phyloP scores from a whole-genome alignment of 1,140 invertebrate genomes.

The Whitmania pigra region DNA sequence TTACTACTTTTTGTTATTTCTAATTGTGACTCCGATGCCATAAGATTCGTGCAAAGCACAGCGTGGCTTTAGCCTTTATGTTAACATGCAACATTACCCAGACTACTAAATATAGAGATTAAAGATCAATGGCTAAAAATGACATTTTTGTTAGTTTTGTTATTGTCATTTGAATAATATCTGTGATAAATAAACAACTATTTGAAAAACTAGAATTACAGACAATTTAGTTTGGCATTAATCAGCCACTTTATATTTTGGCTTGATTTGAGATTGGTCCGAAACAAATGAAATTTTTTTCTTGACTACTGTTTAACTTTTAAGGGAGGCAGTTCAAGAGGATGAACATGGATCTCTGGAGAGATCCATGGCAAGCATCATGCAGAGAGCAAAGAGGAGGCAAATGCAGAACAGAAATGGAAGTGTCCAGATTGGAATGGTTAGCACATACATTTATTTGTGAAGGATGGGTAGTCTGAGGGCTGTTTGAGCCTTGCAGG shows the following conservation, averaged over 20 bases:
- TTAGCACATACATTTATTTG: constrained; percentile 22
- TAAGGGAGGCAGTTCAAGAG: constrained; percentile 88
- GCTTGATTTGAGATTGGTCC: too few relatives aligned
- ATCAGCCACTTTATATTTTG: too few relatives aligned
- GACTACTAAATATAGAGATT: neutral
- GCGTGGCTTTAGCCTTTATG: neutral
- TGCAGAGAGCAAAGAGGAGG: constrained; percentile 71
- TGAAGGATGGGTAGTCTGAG: too few relatives aligned
- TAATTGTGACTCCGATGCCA: neutral
- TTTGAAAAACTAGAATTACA: too few relatives aligned
- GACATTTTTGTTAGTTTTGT: neutral
- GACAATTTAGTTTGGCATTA: too few relatives aligned
- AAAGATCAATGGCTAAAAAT: neutral
- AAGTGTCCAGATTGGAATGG: constrained; percentile 72
- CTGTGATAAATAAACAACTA: too few relatives aligned
- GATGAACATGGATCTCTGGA: constrained; percentile 82
- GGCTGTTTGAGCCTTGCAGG: too few relatives aligned
- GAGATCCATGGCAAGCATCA: constrained; percentile 72
- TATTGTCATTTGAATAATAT: too few relatives aligned
- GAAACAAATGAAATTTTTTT: neutral
- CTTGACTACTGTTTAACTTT: constrained; percentile 15
- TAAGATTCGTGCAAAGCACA: neutral
- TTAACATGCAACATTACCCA: neutral
- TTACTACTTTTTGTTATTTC: neutral
- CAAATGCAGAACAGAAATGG: constrained; percentile 57